phyloP scores from a whole-genome alignment of 2,113 vertebrate species.

The Tympanuchus pallidicinctus region DNA sequence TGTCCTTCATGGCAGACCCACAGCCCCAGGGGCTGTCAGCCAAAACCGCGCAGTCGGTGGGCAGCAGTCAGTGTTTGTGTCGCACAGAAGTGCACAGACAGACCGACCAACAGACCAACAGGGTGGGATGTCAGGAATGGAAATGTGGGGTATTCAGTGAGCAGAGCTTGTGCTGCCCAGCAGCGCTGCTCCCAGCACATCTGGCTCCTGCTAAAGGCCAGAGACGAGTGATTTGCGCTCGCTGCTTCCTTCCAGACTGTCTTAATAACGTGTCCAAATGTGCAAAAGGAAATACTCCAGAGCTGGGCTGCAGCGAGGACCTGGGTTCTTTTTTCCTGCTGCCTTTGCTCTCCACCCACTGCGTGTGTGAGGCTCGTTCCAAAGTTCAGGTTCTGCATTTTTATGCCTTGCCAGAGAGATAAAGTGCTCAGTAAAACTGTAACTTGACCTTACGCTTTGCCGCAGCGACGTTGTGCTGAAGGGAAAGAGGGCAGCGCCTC shows the following conservation, averaged over 20 bases:
- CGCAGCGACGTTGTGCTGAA: not conserved
- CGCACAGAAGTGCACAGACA: not conserved
- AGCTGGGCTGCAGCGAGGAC: not conserved
- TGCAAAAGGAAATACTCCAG: not conserved
- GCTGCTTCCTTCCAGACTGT: not conserved
- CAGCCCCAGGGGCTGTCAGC: too few species aligned
- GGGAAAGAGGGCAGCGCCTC: not conserved
- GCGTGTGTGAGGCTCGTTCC: not conserved
- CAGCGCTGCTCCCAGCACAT: not conserved
- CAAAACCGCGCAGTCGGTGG: rapidly evolving
- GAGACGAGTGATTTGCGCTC: not conserved
- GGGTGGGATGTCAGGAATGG: not conserved
- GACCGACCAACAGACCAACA: rapidly evolving
- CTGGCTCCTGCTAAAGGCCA: not conserved
- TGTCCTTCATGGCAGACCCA: too few species aligned
- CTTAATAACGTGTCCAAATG: not conserved
- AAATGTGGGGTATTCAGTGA: not conserved
- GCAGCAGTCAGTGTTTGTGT: not conserved
- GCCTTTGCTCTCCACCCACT: not conserved
- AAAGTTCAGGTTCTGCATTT: conserved; percentile 40
- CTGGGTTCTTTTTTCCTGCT: not conserved
- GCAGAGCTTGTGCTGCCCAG: not conserved
- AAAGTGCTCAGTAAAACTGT: conserved; percentile 57
- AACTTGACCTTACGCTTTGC: conserved; percentile 31
- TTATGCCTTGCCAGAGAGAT: conserved; percentile 7